Conservation (phyloP, 2,113 vertebrate species). For the Istiophorus platypterus region DNA sequence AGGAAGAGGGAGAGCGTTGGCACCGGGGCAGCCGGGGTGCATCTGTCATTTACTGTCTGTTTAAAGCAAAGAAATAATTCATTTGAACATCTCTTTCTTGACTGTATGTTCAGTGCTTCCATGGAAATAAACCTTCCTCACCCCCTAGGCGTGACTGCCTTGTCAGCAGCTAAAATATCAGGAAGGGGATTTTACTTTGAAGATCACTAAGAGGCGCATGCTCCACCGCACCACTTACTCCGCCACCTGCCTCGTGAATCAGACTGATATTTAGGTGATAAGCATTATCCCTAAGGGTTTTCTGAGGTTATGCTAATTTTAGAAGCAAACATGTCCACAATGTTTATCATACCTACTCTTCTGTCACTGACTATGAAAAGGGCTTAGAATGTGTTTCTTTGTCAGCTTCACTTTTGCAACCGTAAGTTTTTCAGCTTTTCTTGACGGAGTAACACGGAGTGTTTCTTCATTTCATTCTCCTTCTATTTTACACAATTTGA, state of each 20-base stretch:
- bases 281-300: conserved; percentile 36
- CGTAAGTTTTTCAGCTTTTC: background rate
- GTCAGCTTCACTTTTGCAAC: conserved; percentile 5
- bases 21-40: conserved; percentile 36
- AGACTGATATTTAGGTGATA: conserved; percentile 33
- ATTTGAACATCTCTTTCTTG: conserved; percentile 24
- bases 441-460: background rate
- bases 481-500: background rate
- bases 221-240: conserved; percentile 12
- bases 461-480: background rate
- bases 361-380: conserved; percentile 38
- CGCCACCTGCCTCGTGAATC: conserved; percentile 40
- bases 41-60: conserved; percentile 49
- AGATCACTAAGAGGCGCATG: conserved; percentile 18
- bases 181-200: conserved; percentile 47
- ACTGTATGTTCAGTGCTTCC: conserved; percentile 16
- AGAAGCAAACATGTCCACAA: conserved; percentile 46
- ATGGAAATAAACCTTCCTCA: conserved; percentile 7
- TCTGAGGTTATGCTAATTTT: conserved; percentile 61
- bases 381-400: conserved; percentile 41
- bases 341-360: conserved; percentile 38
- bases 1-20: conserved; percentile 28
- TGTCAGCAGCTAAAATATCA: conserved; percentile 52
- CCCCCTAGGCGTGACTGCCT: conserved; percentile 4
- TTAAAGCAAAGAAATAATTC: conserved; percentile 13